phyloP scores from a whole-genome alignment of 2,888 invertebrate species.

The Pristionchus maxplancki region DNA sequence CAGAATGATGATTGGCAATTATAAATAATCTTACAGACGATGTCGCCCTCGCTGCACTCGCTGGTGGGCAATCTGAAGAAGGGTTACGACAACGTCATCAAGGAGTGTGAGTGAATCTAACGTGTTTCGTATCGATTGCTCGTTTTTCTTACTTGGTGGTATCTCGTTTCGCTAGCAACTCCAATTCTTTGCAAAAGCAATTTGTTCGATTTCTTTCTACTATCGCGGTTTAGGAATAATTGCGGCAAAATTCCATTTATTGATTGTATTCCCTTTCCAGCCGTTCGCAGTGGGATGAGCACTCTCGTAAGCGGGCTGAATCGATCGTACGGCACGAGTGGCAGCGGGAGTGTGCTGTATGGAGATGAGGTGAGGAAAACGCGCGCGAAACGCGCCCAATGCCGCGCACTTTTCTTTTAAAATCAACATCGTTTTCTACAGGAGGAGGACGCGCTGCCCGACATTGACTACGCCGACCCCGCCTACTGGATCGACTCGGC shows the following conservation, averaged over 20 bases:
- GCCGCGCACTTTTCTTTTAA: neutral
- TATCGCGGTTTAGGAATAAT: neutral
- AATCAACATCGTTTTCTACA: neutral
- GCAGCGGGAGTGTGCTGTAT: constrained; percentile 59
- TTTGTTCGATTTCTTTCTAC: neutral
- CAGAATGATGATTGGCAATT: neutral
- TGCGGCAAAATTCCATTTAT: no score
- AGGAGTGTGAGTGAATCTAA: constrained; percentile 53
- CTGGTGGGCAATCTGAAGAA: constrained; percentile 71
- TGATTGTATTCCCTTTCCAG: constrained; percentile 24
- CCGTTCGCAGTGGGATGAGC: constrained; percentile 56
- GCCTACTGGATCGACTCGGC: constrained; percentile 70
- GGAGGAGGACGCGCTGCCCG: constrained; percentile 51
- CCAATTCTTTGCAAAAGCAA: neutral
- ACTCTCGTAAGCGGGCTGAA: constrained; percentile 60
- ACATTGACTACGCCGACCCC: constrained; percentile 61
- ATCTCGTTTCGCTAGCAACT: neutral
- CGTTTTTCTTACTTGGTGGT: neutral
- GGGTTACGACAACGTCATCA: constrained; percentile 68
- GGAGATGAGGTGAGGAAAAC: constrained; percentile 53
- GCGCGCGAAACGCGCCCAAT: neutral
- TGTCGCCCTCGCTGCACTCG: constrained; percentile 70
- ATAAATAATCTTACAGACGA: constrained; percentile 44
- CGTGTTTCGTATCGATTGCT: neutral
- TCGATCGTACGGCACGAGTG: constrained; percentile 64